Conservation (phyloP, 2,888 invertebrate species). For the Lottia gigantea region DNA sequence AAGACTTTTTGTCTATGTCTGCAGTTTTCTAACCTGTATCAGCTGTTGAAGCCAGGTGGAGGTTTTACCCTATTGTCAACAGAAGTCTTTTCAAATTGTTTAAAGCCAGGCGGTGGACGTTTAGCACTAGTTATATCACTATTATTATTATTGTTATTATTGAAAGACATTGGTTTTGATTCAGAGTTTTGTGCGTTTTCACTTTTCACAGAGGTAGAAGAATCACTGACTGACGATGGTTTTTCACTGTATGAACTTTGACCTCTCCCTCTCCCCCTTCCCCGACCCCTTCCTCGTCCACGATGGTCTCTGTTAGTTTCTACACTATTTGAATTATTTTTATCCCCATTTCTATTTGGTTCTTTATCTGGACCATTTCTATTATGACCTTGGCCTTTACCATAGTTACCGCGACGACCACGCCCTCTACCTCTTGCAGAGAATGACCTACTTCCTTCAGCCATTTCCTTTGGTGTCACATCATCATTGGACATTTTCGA, state of each 20-base stretch:
- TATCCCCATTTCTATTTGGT: neutral
- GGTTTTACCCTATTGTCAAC: neutral
- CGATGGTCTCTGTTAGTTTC: neutral
- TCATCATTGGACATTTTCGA: neutral
- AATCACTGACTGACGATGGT: too few species aligned
- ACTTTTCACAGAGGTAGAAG: too few species aligned
- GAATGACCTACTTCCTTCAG: neutral
- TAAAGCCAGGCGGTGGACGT: too few species aligned
- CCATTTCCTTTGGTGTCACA: neutral
- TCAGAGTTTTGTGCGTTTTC: too few species aligned
- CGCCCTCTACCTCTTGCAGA: conserved; percentile 8
- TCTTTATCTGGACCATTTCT: conserved; percentile 2
- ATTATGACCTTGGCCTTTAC: neutral
- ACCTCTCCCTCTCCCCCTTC: neutral
- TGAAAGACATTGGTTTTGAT: too few species aligned
- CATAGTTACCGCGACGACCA: conserved; percentile 3
- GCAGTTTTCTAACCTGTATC: neutral
- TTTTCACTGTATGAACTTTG: neutral
- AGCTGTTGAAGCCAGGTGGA: neutral
- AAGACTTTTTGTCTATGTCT: too few species aligned
- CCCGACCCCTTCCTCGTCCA: neutral
- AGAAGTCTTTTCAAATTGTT: neutral
- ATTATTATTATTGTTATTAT: too few species aligned
- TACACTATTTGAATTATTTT: neutral
- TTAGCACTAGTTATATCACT: too few species aligned